These are phyloP conservation scores for Nomada fabriciana DNA, from an alignment of 2,888 invertebrate species.

Conservation along the genomic window DNA sequence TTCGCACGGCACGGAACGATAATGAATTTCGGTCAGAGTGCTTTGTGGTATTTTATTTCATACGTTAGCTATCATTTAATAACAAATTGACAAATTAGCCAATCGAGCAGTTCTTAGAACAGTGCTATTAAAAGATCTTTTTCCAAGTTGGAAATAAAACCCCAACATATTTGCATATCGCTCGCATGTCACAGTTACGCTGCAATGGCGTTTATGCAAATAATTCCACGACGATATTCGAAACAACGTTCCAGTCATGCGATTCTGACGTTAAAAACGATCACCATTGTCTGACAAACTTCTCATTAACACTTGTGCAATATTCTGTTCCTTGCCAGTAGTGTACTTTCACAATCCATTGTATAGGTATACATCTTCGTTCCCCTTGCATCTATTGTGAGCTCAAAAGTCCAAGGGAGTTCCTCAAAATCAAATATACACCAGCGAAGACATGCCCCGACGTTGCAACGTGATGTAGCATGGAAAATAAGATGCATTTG, in stretches of 20 bases:
- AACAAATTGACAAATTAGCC: no score
- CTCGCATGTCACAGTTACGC: slow-evolving; percentile 52
- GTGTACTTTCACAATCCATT: no score
- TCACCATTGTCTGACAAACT: slow-evolving; percentile 17
- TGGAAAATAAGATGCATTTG: slow-evolving; percentile 11
- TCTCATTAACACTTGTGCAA: slow-evolving; percentile 1
- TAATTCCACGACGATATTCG: slow-evolving; percentile 60
- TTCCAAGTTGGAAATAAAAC: slow-evolving; percentile 4
- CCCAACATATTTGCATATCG: slow-evolving; percentile 1
- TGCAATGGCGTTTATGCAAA: slow-evolving; percentile 71
- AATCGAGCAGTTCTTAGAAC: neutral
- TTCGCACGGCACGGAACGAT: neutral
- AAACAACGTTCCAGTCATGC: slow-evolving; percentile 68
- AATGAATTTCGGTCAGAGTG: slow-evolving; percentile 18
- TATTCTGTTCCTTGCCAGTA: neutral
- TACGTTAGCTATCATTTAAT: neutral
- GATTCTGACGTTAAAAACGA: slow-evolving; percentile 60
- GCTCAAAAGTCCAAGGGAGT: no score
- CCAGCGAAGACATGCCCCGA: neutral
- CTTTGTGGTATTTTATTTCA: neutral
- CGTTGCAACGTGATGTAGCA: neutral
- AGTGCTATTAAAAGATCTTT: neutral
- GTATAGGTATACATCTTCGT: no score
- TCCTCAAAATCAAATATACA: neutral
- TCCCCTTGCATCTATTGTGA: no score